Base-by-base conservation (phyloP, 1,140 invertebrate genomes). In the Nixonia krombeini region DNA sequence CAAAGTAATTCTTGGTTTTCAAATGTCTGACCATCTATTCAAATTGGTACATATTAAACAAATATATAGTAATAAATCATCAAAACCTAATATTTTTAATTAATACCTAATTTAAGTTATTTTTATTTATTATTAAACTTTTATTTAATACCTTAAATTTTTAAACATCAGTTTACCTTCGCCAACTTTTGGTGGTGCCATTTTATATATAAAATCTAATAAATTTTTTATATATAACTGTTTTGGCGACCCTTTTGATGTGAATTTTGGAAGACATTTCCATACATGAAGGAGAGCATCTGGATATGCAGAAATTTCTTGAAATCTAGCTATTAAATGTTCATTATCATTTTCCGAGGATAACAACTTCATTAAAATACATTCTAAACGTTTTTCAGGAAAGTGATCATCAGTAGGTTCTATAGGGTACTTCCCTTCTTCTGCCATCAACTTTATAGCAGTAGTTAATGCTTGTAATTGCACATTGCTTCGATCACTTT, bases 191-290 rank as follows among this genome's bases (percentile, higher is more conserved):
- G 81, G 79, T 3, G 88, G 70, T 65, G 87, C 77, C 50, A 91
- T 74, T 76, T 88, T 88, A 74, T 92, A 87, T 18, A 93, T 70
- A 10, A 94, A 76, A 45, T 89, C 86, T 17, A 94, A 79, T 67
- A 91, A 90, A 81, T 93, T 94, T 52, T 89, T 85, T 49, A 92
- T 89, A 74, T 91, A 91, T 29, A 85, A 76, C 61, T 89, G 86
- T 40, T 86, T 88, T 21, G 89, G 88, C 33, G 89, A 87, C 12
- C 80, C 83, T 73, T 88, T 87, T 5, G 84, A 82, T 26, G 86
- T 87, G 21, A 90, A 47, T n/a, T 82, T 79, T 3, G 85, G 85
- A 63, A 90, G 74, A 13, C 88, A 72, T 71, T 87, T 87, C 83
- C 90, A 89, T 3, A 86, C 81, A 56, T 86, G 83, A 64, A 88